Base-by-base conservation (phyloP, 2,113 vertebrate species). In the Hylia prasina region DNA sequence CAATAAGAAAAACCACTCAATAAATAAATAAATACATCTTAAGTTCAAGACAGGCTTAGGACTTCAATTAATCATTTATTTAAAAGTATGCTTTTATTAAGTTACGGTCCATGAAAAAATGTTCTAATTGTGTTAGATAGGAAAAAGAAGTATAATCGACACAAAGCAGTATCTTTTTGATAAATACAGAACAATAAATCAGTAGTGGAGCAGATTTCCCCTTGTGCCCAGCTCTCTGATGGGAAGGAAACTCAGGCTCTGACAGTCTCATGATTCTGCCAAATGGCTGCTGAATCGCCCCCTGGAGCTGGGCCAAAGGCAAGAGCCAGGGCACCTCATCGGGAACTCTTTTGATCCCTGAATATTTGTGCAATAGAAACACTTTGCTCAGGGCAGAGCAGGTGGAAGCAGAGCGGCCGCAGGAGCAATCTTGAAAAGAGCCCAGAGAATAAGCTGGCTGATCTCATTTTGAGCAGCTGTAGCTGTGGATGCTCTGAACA, bases 401-500 rank as follows among this genome's bases (percentile, higher is more conserved):
- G 63, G 76, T 83, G 80, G 78, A 66, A 83, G 63, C 51, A 24
- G 15, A 82, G 63, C 35, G 83, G 66, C n/a, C 72, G 64, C 22
- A 72, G 48, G 4, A 60, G 58, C 18, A 61, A 50, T 20, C 30
- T 47, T 58, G n/a, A 8, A 1, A 71, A 63, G 50, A 58, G 68
- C 58, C 45, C 33, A 23, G 76, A 57, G 71, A 73, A 17, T 33
- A 35, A 51, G 39, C 58, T 90, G 88, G 45, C 71, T 89, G 63
- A 58, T 78, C 35, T 68, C 21, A 9, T 86, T 86, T 78, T 39
- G 76, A 92, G 72, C 90, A 94, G 79, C 79, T 93, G 90, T 61
- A 81, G 60, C 83, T 47, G 27, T 10, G 54, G 70, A 47, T 58
- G 54, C 76, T 92, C 64, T 15, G 58, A 94, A 44, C 56, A 66